Evolutionary conservation across 2,797 vertebrate species (phyloP).

Genomic region (Syndactyla subalaris): DNA sequence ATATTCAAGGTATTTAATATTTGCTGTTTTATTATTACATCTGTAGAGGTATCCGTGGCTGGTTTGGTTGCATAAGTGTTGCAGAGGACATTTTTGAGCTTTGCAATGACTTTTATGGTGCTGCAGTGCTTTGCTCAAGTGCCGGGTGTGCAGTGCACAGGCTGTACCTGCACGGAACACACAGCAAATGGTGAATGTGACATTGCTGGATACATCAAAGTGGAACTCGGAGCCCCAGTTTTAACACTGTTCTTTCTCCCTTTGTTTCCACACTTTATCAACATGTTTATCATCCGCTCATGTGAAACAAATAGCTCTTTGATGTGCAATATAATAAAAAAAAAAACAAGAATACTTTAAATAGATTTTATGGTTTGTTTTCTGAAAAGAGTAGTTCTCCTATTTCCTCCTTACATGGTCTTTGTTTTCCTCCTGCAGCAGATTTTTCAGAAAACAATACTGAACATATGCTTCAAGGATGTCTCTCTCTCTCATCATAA

Average conservation of each 20-base stretch:
- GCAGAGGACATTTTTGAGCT: slow-evolving; percentile 14
- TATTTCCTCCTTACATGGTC: neutral
- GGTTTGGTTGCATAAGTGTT: neutral
- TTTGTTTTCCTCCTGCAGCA: slow-evolving; percentile 30
- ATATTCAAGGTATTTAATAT: neutral
- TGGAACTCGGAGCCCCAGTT: neutral
- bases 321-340: neutral
- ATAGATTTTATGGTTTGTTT: neutral
- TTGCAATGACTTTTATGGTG: slow-evolving; percentile 1
- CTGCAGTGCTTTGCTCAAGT: slow-evolving; percentile 10
- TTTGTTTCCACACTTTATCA: neutral
- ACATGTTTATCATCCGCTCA: neutral
- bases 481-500: slow-evolving; percentile 97
- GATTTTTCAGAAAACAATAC: slow-evolving; percentile 28
- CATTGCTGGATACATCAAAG: slow-evolving; percentile 1
- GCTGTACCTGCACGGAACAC: slow-evolving; percentile 16
- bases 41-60: neutral
- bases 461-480: slow-evolving; percentile 81
- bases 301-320: neutral
- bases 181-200: neutral
- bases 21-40: neutral
- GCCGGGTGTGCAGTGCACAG: slow-evolving; percentile 8
- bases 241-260: neutral
- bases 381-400: neutral
- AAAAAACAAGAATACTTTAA: neutral